Evolutionary conservation across 2,797 vertebrate species (phyloP).

Genomic region (Sebastes wilsoni): DNA sequence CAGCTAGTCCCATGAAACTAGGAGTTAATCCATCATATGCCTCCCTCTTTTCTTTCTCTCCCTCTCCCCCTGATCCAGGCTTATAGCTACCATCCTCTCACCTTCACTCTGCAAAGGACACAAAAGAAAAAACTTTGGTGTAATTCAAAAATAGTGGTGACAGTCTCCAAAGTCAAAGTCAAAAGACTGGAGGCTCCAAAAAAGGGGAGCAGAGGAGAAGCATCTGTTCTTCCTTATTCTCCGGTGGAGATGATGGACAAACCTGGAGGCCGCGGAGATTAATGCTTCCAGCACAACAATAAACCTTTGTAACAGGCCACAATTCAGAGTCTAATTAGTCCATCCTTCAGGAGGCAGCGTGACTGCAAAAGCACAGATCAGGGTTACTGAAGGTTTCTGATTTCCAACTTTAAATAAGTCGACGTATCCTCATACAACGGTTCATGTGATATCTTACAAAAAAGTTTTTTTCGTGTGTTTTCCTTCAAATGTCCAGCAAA

Average conservation of each 20-base stretch:
- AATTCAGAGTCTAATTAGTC: slow-evolving; percentile 60
- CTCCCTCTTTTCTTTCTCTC: slow-evolving; percentile 67
- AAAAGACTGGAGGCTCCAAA: slow-evolving; percentile 49
- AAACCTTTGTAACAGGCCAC: slow-evolving; percentile 9
- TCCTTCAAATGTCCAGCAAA: neutral
- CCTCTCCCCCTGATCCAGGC: slow-evolving; percentile 65
- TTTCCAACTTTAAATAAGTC: slow-evolving; percentile 27
- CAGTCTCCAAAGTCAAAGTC: slow-evolving; percentile 77
- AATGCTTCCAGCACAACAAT: slow-evolving; percentile 36
- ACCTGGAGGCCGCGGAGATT: slow-evolving; percentile 50
- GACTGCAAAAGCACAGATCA: slow-evolving; percentile 29
- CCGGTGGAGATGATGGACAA: slow-evolving; percentile 43
- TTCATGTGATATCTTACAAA: neutral
- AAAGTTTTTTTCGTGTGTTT: no score
- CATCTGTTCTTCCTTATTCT: slow-evolving; percentile 46
- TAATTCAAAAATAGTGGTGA: slow-evolving; percentile 70
- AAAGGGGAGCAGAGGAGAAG: slow-evolving; percentile 23
- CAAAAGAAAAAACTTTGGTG: slow-evolving; percentile 71
- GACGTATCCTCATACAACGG: rapidly evolving
- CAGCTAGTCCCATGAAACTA: slow-evolving; percentile 79
- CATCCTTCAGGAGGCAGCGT: slow-evolving; percentile 30
- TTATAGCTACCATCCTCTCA: slow-evolving; percentile 76
- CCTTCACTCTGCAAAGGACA: slow-evolving; percentile 77
- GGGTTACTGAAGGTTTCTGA: slow-evolving; percentile 28
- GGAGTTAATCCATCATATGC: slow-evolving; percentile 82